Base-by-base conservation (phyloP, 2,113 vertebrate species). In the Myanophis thanlyinensis region DNA sequence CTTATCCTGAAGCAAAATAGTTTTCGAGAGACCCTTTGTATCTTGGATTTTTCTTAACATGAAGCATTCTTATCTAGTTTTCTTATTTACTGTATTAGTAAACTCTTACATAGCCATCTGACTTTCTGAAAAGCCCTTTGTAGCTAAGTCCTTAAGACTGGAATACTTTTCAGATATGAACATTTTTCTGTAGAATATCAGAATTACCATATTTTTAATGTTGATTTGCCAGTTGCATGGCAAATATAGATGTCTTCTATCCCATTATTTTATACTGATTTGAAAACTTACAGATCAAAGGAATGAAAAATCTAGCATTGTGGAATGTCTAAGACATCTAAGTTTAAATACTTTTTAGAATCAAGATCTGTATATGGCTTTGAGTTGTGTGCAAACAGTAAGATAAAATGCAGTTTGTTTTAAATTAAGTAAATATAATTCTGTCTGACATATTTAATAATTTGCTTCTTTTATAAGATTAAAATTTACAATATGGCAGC, bases 221-320 rank as follows among this genome's bases (percentile, higher is more conserved):
- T 89, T 94, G 54, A 62, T 92, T 86, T 40, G 46, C 12, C 91
- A 3, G 20, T 53, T 85, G 62, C 30, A 35, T 67, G 30, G 62
- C 22, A 27, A 44, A 1, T 91, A 67, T 85, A 93, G 92, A 87
- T 12, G 44, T 87, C 52, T 6, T 10, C 10, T 89, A 88, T 91
- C 84, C 93, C 51, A 25, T 89, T 92, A 88, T 49, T 94, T 5
- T 52, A 0, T 67, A 90, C 91, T 53, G 85, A 94, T 93, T 95
- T 48, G 49, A 80, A 90, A 90, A 54, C 91, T 95, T 93, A 93
- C 94, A 44, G 52, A 84, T 23, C 67, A 15, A 86, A 93, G 87
- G 35, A 93, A 84, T 95, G 95, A 35, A 94, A 94, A 86, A 67
- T n/a, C 62, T 35, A 67, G 62, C n/a, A 67, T 67, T 4, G 30